Conservation (phyloP, 2,888 invertebrate genomes). For the Melinopterus prodromus region DNA sequence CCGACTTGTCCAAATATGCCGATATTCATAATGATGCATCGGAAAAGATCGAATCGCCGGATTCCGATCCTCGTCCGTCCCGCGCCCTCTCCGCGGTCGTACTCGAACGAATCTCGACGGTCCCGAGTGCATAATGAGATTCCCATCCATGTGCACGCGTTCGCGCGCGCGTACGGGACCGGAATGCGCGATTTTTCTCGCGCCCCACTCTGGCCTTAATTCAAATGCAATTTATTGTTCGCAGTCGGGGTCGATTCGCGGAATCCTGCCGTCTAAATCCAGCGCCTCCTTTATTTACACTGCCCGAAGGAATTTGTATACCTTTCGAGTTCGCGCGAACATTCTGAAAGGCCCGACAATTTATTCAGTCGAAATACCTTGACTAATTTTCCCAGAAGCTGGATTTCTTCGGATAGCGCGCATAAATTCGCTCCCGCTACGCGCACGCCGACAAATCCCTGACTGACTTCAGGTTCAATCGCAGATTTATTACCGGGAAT, state of each 20-base stretch:
- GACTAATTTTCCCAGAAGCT: background rate
- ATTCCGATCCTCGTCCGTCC: too few species aligned
- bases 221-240: background rate
- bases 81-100: too few species aligned
- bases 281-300: background rate
- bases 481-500: too few species aligned
- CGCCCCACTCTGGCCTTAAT: background rate
- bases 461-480: too few species aligned
- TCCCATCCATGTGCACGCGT: background rate
- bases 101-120: too few species aligned
- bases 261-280: background rate
- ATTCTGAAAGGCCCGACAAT: background rate
- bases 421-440: background rate
- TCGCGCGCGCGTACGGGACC: background rate
- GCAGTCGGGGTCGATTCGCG: slow-evolving; percentile 4
- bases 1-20: too few species aligned
- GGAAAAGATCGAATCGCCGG: too few species aligned
- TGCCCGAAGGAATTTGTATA: background rate
- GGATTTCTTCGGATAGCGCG: background rate
- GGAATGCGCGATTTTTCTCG: background rate
- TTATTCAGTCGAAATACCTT: slow-evolving; percentile 4
- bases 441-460: too few species aligned
- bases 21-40: too few species aligned
- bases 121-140: background rate
- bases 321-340: background rate